Evolutionary conservation across 2,888 invertebrate genomes (phyloP), one percentile per base, ranked within the genome.

Genomic region (Listrodromus nycthemerus): DNA sequence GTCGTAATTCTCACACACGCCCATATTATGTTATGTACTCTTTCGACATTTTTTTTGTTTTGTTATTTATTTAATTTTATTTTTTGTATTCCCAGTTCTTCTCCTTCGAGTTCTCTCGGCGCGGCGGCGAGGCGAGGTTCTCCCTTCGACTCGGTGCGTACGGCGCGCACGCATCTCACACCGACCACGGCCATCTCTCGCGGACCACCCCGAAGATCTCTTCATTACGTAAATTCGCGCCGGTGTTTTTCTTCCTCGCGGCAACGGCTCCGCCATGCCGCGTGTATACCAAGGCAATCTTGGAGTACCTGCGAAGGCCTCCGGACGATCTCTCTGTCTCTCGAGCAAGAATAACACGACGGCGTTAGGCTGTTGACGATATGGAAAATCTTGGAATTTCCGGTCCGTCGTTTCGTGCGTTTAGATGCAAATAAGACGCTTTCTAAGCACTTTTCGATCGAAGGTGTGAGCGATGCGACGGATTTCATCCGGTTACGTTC

Each of bases 201-300:
- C 61, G 87, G 91, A 91, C 91, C 91, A 91, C 90, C 90, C 89
- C 87, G 87, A 79, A 83, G 89, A 89, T 90, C 89, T 89, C 88
- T 89, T 90, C 89, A 89, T 90, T 84, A 84, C 78, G 84, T 81
- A 66, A 81, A 84, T 84, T 81, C 84, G 81, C 71, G 70, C 70
- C 84, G 84, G 84, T 84, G 84, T 84, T 84, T 79, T 84, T 81
- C 65, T 81, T 63, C 70, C 70, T 33, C 52, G 41, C 83, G 37
- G 41, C 41, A 45, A 45, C 30, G 16, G 45, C 41, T 19, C 1
- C 27, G 27, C 5, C 13, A 52, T 8, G 37, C 45, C 50, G 55
- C 41, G 10, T 58, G 30, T 66, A 19, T 71, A 41, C 19, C 19
- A 16, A 8, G 65, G 41, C 10, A 65, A 16, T 65, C 37, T 30